Evolutionary conservation across 2,797 vertebrate genomes (phyloP).

Genomic region (Fistularia commersonii): DNA sequence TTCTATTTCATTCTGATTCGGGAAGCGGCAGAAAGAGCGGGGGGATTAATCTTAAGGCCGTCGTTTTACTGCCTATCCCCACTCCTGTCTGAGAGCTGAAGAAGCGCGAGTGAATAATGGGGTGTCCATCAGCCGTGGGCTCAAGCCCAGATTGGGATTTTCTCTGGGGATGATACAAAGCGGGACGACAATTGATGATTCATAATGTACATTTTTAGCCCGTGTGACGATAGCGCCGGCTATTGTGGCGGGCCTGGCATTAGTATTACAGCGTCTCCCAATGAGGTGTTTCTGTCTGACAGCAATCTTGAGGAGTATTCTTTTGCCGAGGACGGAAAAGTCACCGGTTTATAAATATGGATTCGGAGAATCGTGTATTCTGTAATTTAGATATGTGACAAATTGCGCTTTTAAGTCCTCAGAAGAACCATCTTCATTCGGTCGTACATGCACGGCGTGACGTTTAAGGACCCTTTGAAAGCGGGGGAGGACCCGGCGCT

Average conservation of each 20-base stretch:
- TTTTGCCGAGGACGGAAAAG: conserved; percentile 60
- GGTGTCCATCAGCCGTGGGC: conserved; percentile 77
- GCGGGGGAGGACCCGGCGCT: conserved; percentile 32
- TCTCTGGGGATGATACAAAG: conserved; percentile 81
- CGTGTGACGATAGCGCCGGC: conserved; percentile 59
- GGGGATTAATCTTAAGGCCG: conserved; percentile 81
- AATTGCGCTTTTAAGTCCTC: conserved; percentile 44
- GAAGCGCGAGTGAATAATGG: conserved; percentile 79
- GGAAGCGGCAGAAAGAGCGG: conserved; percentile 61
- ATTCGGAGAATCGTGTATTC: conserved; percentile 35
- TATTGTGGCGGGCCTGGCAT: conserved; percentile 67
- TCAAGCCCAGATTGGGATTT: conserved; percentile 79
- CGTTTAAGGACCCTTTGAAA: conserved; percentile 48
- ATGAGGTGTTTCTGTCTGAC: conserved; percentile 60
- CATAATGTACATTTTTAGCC: conserved; percentile 81
- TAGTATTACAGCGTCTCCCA: conserved; percentile 58
- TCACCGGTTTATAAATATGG: conserved; percentile 68
- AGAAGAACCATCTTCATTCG: conserved; percentile 39
- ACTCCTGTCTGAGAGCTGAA: conserved; percentile 67
- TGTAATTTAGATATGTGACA: conserved; percentile 54
- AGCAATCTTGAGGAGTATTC: conserved; percentile 52
- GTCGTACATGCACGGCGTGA: conserved; percentile 29
- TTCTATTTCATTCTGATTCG: conserved; percentile 76
- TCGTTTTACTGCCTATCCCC: conserved; percentile 77
- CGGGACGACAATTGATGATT: conserved; percentile 79